Evolutionary conservation across 2,113 vertebrate genomes (phyloP).

Genomic region (Corydoras sp.): DNA sequence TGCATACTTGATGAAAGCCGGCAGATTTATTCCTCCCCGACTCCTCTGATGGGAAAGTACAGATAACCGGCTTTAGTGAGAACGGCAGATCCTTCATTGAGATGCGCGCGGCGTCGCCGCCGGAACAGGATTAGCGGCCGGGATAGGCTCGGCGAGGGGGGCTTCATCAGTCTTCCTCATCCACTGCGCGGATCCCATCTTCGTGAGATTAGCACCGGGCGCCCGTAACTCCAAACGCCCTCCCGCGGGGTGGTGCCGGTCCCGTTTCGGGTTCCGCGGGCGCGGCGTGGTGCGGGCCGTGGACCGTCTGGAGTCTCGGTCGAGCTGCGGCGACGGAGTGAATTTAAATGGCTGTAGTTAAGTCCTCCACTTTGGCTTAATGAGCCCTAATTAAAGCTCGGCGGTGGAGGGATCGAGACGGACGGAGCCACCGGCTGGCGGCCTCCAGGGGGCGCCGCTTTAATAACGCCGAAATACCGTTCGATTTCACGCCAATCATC

Average conservation of each 20-base stretch:
- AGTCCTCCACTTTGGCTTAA: no score
- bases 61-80: constrained; percentile 20
- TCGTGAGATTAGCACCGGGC: constrained; percentile 17
- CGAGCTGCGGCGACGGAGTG: not conserved
- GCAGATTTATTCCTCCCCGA: constrained; percentile 13
- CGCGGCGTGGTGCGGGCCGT: not conserved
- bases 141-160: not conserved
- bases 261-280: no score
- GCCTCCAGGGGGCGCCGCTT: no score
- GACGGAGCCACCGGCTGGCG: no score
- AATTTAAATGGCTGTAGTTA: no score
- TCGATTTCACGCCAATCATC: no score
- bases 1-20: not conserved
- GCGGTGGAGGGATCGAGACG: no score
- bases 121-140: constrained; percentile 15
- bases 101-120: constrained; percentile 19
- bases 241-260: not conserved
- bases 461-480: no score
- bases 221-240: constrained; percentile 3
- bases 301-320: no score
- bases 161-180: constrained; percentile 31
- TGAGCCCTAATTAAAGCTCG: no score
- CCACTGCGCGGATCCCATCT: constrained; percentile 14
- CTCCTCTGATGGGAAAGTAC: constrained; percentile 10
- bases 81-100: constrained; percentile 37